Evolutionary conservation across 2,113 vertebrate species (phyloP).

Genomic region (Aspidoscelis tigris): DNA sequence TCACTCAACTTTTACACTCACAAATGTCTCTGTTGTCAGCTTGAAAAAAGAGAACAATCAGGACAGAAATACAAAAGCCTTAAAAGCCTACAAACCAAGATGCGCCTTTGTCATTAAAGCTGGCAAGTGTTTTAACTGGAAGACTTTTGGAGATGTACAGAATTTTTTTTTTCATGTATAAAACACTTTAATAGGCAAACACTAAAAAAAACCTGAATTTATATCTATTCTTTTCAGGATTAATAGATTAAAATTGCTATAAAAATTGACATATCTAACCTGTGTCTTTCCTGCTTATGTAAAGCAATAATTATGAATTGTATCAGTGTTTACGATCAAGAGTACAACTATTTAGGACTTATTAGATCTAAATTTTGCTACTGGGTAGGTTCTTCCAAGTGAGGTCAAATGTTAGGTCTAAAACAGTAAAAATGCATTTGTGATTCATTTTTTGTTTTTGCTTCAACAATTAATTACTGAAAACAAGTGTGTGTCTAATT

Average conservation of each 20-base stretch:
- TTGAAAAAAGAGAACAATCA: background rate
- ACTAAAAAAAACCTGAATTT: constrained; percentile 31
- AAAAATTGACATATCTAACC: constrained; percentile 19
- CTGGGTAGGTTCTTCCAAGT: background rate
- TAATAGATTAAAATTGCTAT: constrained; percentile 42
- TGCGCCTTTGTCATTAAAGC: constrained; percentile 31
- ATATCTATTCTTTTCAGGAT: constrained; percentile 41
- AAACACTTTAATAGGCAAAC: constrained; percentile 43
- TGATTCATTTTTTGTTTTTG: background rate
- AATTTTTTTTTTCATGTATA: constrained; percentile 33
- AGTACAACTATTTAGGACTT: background rate
- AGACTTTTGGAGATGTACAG: constrained; percentile 35
- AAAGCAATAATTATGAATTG: background rate
- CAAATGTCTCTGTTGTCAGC: constrained; percentile 5
- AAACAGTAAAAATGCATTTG: no score
- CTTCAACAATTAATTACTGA: background rate
- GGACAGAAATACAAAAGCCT: constrained; percentile 1
- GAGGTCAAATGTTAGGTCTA: background rate
- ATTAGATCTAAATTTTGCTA: background rate
- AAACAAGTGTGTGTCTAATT: background rate
- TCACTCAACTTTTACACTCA: background rate
- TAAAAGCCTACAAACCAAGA: constrained; percentile 18
- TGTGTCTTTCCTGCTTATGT: constrained; percentile 15
- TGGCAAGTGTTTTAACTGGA: constrained; percentile 30
- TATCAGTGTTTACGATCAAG: background rate